Conservation (phyloP, 2,113 vertebrate genomes). For the Sinocyclocheilus maitianheensis region DNA sequence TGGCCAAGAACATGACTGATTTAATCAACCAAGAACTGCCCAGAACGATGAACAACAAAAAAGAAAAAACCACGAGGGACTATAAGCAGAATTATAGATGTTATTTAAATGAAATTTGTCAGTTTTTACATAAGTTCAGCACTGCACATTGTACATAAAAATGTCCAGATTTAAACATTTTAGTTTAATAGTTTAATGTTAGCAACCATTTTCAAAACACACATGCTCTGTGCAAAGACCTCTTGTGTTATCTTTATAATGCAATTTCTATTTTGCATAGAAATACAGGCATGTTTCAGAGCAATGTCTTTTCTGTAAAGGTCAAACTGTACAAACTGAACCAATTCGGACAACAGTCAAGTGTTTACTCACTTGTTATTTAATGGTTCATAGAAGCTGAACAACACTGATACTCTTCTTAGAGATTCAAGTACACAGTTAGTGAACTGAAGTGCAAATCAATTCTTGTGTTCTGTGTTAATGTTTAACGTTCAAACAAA, state of each 20-base stretch:
- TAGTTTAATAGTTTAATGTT: background rate
- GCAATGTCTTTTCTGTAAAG: constrained; percentile 1
- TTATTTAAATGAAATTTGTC: background rate
- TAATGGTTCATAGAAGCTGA: constrained; percentile 14
- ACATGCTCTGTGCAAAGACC: background rate
- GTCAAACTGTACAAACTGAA: background rate
- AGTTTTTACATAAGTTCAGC: background rate
- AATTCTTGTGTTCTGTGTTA: background rate
- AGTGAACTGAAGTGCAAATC: constrained; percentile 36
- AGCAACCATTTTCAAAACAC: background rate
- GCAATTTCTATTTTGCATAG: too few relatives aligned
- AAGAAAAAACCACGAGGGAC: background rate
- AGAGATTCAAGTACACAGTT: background rate
- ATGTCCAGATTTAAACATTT: background rate
- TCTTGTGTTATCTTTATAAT: background rate
- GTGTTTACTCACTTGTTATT: background rate
- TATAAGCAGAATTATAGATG: background rate
- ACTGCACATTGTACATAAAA: background rate
- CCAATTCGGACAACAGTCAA: background rate
- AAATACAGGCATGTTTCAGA: background rate
- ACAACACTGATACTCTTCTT: background rate
- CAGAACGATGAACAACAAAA: background rate
- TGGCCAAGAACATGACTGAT: constrained; percentile 25
- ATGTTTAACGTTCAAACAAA: constrained; percentile 20
- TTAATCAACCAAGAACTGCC: background rate